Conservation (phyloP, 2,113 vertebrate species). For the Sisor rabdophorus region DNA sequence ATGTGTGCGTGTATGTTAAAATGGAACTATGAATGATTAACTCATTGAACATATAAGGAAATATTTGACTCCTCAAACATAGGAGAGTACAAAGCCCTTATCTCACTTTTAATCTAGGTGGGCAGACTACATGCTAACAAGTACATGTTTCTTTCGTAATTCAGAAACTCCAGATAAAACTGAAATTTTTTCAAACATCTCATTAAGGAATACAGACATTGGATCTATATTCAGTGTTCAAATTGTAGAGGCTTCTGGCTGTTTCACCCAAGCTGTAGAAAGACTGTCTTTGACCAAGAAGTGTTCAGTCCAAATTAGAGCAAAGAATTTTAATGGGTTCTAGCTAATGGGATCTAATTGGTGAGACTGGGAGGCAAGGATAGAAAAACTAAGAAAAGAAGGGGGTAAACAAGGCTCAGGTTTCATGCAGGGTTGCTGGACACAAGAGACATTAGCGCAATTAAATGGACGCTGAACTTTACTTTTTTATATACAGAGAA, state of each 20-base stretch:
- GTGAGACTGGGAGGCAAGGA: conserved; percentile 40
- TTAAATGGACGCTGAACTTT: conserved; percentile 50
- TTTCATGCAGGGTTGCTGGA: conserved; percentile 44
- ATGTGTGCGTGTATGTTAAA: conserved; percentile 45
- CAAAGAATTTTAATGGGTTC: conserved; percentile 54
- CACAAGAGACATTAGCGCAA: conserved; percentile 45
- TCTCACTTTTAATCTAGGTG: not conserved
- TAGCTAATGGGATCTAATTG: conserved; percentile 52
- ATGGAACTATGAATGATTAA: conserved; percentile 34
- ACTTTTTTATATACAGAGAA: conserved; percentile 9
- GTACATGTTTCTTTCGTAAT: conserved; percentile 44
- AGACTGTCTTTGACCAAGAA: conserved; percentile 41
- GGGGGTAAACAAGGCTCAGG: conserved; percentile 27
- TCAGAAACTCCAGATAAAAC: not conserved
- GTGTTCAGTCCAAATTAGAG: conserved; percentile 45
- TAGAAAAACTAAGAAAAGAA: conserved; percentile 29
- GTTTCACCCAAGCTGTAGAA: conserved; percentile 13
- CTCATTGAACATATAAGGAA: conserved; percentile 26
- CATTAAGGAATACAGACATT: not conserved
- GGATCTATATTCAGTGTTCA: conserved; percentile 39
- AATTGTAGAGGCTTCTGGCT: not conserved
- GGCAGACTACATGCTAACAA: not conserved
- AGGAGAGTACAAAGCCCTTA: conserved; percentile 50
- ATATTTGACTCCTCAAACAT: conserved; percentile 40
- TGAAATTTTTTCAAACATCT: too few relatives aligned